Base-by-base conservation (phyloP, 2,888 invertebrate genomes). In the Drosophila bunnanda region DNA sequence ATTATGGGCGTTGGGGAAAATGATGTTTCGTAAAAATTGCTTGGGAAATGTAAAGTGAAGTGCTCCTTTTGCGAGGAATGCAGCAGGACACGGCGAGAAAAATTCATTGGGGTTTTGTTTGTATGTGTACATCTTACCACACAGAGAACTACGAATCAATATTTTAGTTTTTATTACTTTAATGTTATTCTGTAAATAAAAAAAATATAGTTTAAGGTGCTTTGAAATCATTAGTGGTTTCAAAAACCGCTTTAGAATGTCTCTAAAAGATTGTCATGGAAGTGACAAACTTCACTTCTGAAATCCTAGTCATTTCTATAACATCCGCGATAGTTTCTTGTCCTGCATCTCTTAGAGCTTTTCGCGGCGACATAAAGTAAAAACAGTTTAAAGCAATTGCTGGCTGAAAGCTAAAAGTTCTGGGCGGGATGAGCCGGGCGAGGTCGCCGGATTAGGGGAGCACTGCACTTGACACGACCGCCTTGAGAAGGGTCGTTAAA, bases 381-480 rank as follows among this genome's bases (percentile, higher is more conserved):
- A 77, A 80, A 78, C 79, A 80, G 76, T 80, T 78, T 78, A 77
- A 78, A 80, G 80, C 68, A 75, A 78, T 79, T 79, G 54, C 76
- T 65, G 66, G 57, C 72, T 61, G 48, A 43, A 41, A 53, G 34
- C 34, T 46, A n/a, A 44, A 36, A 52, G 25, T 46, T 44, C 30
- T 25, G n/a, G 48, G 10, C 20, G 59, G 52, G 38, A 41, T 59
- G 67, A 57, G 67, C 32, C n/a, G n/a, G n/a, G n/a, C n/a, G n/a
- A n/a, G n/a, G n/a, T 44, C n/a, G 10, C n/a, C 25, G 64, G 62
- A 64, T 70, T 53, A 64, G 71, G 57, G 67, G 64, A 57, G 56
- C 41, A 53, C 56, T 72, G 71, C 71, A 72, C 53, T 72, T 72
- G 71, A 70, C 71, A 70, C 71, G 64, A 70, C 71, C 71, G 46